Evolutionary conservation across 2,113 vertebrate species (phyloP).

Genomic region (Pyrgilauda ruficollis): DNA sequence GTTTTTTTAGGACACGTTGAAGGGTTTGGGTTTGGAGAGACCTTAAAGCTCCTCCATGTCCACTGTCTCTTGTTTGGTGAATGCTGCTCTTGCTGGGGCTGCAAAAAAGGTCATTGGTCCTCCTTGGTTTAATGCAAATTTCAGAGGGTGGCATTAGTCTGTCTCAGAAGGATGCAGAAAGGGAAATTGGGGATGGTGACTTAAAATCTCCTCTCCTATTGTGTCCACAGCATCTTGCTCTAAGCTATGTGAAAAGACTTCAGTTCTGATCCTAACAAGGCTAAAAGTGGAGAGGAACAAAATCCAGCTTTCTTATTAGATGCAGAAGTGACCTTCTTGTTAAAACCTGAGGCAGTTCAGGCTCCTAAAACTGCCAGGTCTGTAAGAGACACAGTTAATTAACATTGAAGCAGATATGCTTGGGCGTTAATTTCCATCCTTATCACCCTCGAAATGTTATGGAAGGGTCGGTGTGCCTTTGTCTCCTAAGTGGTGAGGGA

Average conservation of each 20-base stretch:
- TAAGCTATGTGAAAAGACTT: not conserved
- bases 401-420: not conserved
- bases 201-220: not conserved
- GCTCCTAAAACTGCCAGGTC: not conserved
- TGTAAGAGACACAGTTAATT: not conserved
- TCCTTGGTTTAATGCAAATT: not conserved
- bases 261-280: not conserved
- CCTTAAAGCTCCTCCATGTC: not conserved
- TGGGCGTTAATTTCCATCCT: not conserved
- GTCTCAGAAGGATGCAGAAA: not conserved
- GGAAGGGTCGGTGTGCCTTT: not conserved
- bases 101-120: rapidly evolving
- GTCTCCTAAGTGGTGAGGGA: not conserved
- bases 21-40: not conserved
- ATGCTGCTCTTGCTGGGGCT: not conserved
- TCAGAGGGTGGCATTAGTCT: not conserved
- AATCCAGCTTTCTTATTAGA: not conserved
- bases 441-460: not conserved
- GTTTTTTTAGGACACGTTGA: rapidly evolving
- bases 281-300: not conserved
- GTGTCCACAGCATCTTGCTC: not conserved
- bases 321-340: not conserved
- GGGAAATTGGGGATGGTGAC: not conserved
- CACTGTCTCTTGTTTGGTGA: not conserved
- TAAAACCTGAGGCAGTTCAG: not conserved